Evolutionary conservation across 2,888 invertebrate genomes (phyloP).

Genomic region (Archips crataeganus): DNA sequence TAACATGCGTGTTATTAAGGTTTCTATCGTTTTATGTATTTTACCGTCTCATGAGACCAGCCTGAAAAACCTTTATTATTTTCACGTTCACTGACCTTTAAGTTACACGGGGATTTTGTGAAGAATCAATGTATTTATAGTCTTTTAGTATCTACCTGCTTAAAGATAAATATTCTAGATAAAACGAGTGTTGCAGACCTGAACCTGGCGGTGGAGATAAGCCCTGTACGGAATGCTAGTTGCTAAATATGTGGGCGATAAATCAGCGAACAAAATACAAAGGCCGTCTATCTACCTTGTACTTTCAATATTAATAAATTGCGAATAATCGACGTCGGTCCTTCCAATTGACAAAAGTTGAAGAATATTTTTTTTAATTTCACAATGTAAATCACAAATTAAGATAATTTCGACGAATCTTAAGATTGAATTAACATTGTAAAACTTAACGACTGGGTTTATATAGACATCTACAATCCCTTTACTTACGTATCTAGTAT

Average conservation of each 20-base stretch:
- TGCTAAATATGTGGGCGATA: constrained; percentile 64
- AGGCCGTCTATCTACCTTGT: constrained; percentile 16
- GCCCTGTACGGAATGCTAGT: constrained; percentile 57
- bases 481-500: too few species aligned
- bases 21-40: not conserved
- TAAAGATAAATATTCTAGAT: constrained; percentile 65
- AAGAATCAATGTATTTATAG: constrained; percentile 18
- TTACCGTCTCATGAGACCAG: not conserved
- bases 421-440: too few species aligned
- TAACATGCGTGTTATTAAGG: not conserved
- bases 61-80: not conserved
- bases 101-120: constrained; percentile 1
- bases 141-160: constrained; percentile 10
- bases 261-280: constrained; percentile 54
- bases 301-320: constrained; percentile 8
- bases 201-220: constrained; percentile 58
- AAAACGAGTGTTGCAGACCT: constrained; percentile 55
- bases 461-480: too few species aligned
- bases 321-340: not conserved
- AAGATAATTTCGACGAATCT: too few species aligned
- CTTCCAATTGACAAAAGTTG: too few species aligned
- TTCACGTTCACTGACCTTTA: not conserved
- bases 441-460: too few species aligned
- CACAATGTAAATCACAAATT: too few species aligned
- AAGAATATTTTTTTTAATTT: too few species aligned